Evolutionary conservation across 2,888 invertebrate genomes (phyloP), one percentile per base, ranked within the genome.

Genomic region (Cheilosia scutellata): DNA sequence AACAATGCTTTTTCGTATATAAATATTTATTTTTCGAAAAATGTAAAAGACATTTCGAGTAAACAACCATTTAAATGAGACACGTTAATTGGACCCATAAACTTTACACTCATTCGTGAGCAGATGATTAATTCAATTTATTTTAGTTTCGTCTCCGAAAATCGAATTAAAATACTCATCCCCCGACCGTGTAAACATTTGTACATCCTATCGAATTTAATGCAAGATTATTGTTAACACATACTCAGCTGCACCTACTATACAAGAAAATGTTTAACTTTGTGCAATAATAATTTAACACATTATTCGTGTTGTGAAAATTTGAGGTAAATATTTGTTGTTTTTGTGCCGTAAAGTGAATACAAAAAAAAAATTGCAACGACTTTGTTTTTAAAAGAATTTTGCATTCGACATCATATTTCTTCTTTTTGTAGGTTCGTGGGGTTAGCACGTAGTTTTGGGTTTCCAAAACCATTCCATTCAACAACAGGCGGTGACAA

Each of bases 221-320:
- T 57, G 31, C 33, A 57, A 40, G 4, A 40, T 20, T 27, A 16
- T 7, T 71, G 40, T 31, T 33, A 25, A 20, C 20, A 68, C 29
- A 44, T n/a, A 31, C 16, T 65, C 68, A 68, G 47, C 66, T 75
- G 80, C 55, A 49, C 40, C 51, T 72, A 42, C n/a, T 27, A 5
- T 7, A 66, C 11, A 47, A 66, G 33, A 27, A 42, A 53, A 27
- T 77, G 20, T 55, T 13, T 60, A 49, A 25, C 55, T 63, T 76
- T 70, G n/a, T 63, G 75, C 51, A 70, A 76, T 63, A 70, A 76
- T 63, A 42, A 42, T 70, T 49, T 70, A 55, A 70, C 63, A 82
- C 75, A 44, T 75, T 63, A 49, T 29, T 33, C 5, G 47, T 42
- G 25, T 57, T 76, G 63, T 42, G 74, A 76, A 76, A 63, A 47